Base-by-base conservation (phyloP, 2,113 vertebrate genomes). In the Melanerpes formicivorus region DNA sequence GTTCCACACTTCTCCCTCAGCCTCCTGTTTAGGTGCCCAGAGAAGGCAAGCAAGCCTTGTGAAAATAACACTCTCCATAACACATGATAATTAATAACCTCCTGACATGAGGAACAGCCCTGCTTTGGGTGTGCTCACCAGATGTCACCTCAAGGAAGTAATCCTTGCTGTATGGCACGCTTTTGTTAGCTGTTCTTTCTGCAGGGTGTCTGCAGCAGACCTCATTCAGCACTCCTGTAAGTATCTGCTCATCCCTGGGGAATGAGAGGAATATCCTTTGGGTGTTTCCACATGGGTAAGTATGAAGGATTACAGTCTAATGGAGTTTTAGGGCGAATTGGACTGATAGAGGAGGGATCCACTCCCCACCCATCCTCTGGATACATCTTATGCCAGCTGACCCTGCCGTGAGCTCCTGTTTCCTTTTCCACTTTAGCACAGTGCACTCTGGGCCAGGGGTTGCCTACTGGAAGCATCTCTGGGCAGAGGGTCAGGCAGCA, bases 291-390 rank as follows among this genome's bases (percentile, higher is more conserved):
- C 76, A 16, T 27, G 56, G 90, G 48, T 73, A 80, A 78, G 72
- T 74, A 59, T 30, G 76, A 91, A 95, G 95, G 71, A 93, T 85
- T 73, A 64, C 22, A 56, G 56, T 90, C 91, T 77, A 88, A 88
- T 60, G 62, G 70, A 32, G 48, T 19, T 81, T 80, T 23, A n/a
- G 74, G 81, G 75, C 9, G 7, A 80, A 67, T 29, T 15, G 37
- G 37, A 40, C 65, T 8, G 25, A 54, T 0, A 30, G 40, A 46
- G 48, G 78, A 89, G 81, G 63, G 75, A 71, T 88, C 66, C 89
- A 56, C 72, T 86, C 71, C 84, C 22, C 1, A 2, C 40, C 55
- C 50, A 3, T 15, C 21, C 40, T 25, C 74, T 18, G 82, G 79
- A 58, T 44, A 23, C 56, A 63, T 54, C 85, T 65, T 48, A 5